Percentiles rank a stretch among this genome's conserved stretches.
Evolutionary conservation across 2,797 vertebrate species (phyloP).

Genomic region (Xenentodon cancila): DNA sequence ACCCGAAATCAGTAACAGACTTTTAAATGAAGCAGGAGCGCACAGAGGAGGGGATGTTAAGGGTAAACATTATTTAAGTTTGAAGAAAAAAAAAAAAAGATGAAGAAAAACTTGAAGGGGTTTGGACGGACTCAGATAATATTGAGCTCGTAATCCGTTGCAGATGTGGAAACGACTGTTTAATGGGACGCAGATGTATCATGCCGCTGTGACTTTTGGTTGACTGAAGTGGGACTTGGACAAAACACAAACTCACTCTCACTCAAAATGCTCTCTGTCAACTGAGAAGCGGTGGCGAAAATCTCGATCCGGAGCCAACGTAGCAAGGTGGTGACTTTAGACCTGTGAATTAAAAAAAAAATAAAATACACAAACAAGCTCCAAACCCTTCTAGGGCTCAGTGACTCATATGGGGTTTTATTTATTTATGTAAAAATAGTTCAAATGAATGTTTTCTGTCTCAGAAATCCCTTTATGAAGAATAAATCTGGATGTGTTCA

Average conservation of each 20-base stretch:
- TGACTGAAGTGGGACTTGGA: constrained; percentile 32
- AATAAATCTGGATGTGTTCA: neutral
- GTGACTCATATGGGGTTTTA: constrained; percentile 20
- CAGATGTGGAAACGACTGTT: constrained; percentile 66
- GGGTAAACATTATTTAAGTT: constrained; percentile 31
- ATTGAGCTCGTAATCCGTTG: constrained; percentile 67
- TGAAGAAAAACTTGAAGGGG: constrained; percentile 50
- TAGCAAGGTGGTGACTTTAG: constrained; percentile 28
- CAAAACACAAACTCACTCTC: constrained; percentile 40
- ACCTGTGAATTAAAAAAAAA: constrained; percentile 9
- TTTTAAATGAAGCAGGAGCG: constrained; percentile 24
- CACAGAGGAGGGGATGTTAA: constrained; percentile 23
- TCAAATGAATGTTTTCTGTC: constrained; percentile 7
- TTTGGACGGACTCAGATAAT: constrained; percentile 57
- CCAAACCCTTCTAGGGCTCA: constrained; percentile 4
- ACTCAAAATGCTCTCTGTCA: constrained; percentile 33
- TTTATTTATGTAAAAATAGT: constrained; percentile 41
- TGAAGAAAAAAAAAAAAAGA: constrained; percentile 26
- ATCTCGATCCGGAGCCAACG: constrained; percentile 41
- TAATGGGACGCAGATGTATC: constrained; percentile 55
- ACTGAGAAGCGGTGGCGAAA: constrained; percentile 24
- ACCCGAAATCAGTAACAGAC: constrained; percentile 43
- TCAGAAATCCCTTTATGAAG: constrained; percentile 12
- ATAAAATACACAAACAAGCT: constrained; percentile 7
- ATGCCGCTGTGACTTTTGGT: constrained; percentile 43